These are phyloP conservation scores for Darevskia mixta DNA, from an alignment of 2,797 vertebrate genomes.

Conservation along the genomic window DNA sequence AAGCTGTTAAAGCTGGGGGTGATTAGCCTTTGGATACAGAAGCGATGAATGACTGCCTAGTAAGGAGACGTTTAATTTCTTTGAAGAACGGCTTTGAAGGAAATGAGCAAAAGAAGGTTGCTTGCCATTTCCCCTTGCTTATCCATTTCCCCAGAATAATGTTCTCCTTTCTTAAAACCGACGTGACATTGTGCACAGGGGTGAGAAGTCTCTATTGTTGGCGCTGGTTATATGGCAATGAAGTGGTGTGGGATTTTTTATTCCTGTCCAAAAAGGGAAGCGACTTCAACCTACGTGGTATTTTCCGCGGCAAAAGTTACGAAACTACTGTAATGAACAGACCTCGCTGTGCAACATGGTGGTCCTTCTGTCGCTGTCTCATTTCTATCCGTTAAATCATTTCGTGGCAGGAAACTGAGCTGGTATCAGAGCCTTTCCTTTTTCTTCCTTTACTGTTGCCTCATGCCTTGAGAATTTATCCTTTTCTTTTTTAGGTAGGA, in stretches of 20 bases:
- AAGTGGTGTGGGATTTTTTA: neutral
- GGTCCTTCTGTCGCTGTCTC: neutral
- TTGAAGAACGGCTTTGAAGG: neutral
- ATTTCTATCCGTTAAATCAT: neutral
- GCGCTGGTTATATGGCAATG: neutral
- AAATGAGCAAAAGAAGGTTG: neutral
- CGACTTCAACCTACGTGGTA: neutral
- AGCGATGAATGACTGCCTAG: neutral
- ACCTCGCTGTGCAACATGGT: neutral
- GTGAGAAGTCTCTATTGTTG: neutral
- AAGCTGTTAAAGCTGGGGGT: constrained; percentile 6
- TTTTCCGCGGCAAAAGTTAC: neutral
- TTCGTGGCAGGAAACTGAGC: constrained; percentile 1
- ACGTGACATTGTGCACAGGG: neutral
- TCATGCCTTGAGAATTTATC: neutral
- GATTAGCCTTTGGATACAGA: neutral
- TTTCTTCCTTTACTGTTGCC: no score
- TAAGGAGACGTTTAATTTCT: neutral
- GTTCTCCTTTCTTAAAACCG: neutral
- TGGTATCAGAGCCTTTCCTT: neutral
- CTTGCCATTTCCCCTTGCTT: neutral
- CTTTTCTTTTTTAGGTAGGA: constrained; percentile 17
- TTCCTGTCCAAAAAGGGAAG: constrained; percentile 3
- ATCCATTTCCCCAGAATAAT: neutral
- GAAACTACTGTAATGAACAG: neutral